Evolutionary conservation across 30 jellyfish, hydroid and myxozoan species (phyloP).

Genomic region (Turritopsis rubra): DNA sequence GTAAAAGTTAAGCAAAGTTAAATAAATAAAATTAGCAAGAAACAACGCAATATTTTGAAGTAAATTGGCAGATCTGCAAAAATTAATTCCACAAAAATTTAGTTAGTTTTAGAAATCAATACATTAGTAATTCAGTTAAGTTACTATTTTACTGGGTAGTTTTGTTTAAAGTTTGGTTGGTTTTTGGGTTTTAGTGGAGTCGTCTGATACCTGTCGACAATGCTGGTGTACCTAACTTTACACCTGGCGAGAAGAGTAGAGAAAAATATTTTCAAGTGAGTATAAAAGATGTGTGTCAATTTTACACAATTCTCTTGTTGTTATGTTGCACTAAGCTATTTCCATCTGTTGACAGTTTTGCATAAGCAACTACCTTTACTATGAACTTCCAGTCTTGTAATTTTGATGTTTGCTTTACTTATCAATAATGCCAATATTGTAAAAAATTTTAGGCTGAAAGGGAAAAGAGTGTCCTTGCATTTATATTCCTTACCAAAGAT

Average conservation of each 20-base stretch:
- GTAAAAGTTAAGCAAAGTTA: too few species aligned
- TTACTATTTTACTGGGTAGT: not conserved
- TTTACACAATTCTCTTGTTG: too few species aligned
- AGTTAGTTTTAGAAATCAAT: too few species aligned
- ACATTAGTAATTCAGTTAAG: too few species aligned
- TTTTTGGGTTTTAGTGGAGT: conserved; percentile 57
- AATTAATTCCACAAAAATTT: too few species aligned
- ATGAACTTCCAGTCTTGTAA: not conserved
- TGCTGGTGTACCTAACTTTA: conserved; percentile 62
- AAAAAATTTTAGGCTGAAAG: conserved; percentile 81
- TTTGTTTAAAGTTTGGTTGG: not conserved
- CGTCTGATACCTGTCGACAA: conserved; percentile 42
- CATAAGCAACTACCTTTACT: not conserved
- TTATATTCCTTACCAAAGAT: conserved; percentile 82
- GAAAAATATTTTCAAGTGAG: conserved; percentile 78
- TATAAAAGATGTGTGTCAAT: not conserved
- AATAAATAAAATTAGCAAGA: too few species aligned
- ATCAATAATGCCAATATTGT: too few species aligned
- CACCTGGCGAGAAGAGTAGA: conserved; percentile 80
- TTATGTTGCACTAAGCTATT: not conserved
- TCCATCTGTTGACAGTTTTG: not conserved
- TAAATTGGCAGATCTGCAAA: too few species aligned
- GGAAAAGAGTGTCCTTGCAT: conserved; percentile 83
- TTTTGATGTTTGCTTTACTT: not conserved
- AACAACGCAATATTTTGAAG: too few species aligned